phyloP scores from a whole-genome alignment of 2,888 invertebrate genomes.

The Ellobium chinense region DNA sequence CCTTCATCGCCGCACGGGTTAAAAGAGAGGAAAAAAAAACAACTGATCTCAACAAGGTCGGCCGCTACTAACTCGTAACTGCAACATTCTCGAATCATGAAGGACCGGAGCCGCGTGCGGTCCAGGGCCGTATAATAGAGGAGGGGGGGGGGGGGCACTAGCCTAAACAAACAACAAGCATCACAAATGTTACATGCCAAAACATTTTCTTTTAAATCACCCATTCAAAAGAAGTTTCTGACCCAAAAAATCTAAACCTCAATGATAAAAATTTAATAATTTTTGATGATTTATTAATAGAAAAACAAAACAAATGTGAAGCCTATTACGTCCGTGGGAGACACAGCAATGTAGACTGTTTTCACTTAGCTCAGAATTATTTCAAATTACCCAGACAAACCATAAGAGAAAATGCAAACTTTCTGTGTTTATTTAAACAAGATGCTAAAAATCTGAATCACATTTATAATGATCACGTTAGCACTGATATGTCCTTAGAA shows the following conservation, averaged over 20 bases:
- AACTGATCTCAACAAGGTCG: no score
- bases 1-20: no score
- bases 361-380: slow-evolving; percentile 24
- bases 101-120: no score
- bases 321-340: neutral
- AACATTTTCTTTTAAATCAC: no score
- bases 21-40: no score
- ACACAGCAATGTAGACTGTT: slow-evolving; percentile 14
- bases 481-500: neutral
- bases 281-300: slow-evolving; percentile 13
- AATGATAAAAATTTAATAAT: neutral
- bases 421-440: slow-evolving; percentile 10
- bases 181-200: no score
- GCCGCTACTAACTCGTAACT: no score
- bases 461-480: neutral
- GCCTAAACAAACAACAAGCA: no score
- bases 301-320: slow-evolving; percentile 28
- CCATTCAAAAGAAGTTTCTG: neutral
- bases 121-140: no score
- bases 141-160: no score
- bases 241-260: neutral
- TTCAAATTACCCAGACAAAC: slow-evolving; percentile 24
- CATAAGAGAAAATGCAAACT: slow-evolving; percentile 8
- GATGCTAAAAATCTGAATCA: neutral
- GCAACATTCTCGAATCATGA: no score